Base-by-base conservation (phyloP, 2,888 invertebrate genomes). In the Crocallis elinguaria region DNA sequence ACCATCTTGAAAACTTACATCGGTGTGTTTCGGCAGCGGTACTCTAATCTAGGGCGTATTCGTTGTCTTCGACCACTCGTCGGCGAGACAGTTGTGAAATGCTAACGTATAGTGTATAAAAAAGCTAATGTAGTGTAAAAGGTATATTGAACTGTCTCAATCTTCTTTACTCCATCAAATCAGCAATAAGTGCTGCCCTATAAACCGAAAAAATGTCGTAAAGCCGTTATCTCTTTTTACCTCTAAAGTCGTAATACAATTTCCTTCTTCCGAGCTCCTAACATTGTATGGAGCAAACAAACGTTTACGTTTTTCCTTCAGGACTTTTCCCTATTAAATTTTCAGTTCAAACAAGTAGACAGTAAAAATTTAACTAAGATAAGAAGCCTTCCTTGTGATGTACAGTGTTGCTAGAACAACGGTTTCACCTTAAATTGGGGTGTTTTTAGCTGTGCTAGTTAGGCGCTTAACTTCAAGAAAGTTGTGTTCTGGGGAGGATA, bases 271-370 rank as follows among this genome's bases (percentile, higher is more conserved):
- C 39, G 43, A 37, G 39, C 54, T 32, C 48, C 53, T 66, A 66
- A 75, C 75, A 75, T 65, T 74, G 76, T 74, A 64, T 63, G 64
- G 64, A 68, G 67, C 62, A 67, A 63, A 67, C 67, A 71, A 72
- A 71, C 71, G 66, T 62, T 69, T 66, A 67, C 66, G 62, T 56
- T 55, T 39, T 54, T 54, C 58, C 58, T 49, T 32, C 66, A 70
- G 38, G 70, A 69, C 66, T 69, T 68, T 61, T 55, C 38, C 59
- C 64, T 70, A 71, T 75, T 71, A 73, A 71, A 76, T 70, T 76
- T 75, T 76, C 73, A 71, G 62, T 71, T 72, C 65, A 73, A 72
- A 77, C 71, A 74, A 76, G 71, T 67, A 69, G 64, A 71, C 72
- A 73, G 73, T 77, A 75, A 77, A 77, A 74, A 68, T 70, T 69